These are phyloP conservation scores for Phortica variegata DNA, from an alignment of 1,140 invertebrate species.

Conservation along the genomic window DNA sequence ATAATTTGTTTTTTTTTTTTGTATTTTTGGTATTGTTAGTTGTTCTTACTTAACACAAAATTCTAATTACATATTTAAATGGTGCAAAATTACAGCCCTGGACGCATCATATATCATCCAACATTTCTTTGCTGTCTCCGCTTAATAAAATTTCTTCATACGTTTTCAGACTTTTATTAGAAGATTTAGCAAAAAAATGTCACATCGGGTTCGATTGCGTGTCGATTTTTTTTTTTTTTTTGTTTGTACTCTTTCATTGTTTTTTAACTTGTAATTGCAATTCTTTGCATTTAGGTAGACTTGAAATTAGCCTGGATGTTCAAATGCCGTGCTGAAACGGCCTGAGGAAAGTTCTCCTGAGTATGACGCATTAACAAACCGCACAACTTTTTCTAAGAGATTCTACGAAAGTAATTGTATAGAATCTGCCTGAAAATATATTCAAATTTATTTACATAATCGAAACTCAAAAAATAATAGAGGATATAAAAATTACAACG, in stretches of 20 bases:
- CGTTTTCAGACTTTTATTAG: conserved; percentile 38
- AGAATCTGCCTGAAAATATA: too few species aligned
- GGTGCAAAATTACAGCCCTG: conserved; percentile 57
- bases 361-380: too few species aligned
- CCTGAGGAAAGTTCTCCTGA: too few species aligned
- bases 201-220: conserved; percentile 53
- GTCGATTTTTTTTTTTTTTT: conserved; percentile 49
- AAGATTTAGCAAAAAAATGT: conserved; percentile 55
- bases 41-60: conserved; percentile 54
- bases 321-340: too few species aligned
- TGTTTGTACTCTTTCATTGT: conserved; percentile 8
- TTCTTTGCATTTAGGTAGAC: conserved; percentile 33
- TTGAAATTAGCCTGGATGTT: too few species aligned
- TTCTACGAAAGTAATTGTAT: too few species aligned
- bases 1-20: conserved; percentile 24
- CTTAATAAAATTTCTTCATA: conserved; percentile 37
- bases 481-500: too few species aligned
- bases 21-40: conserved; percentile 29
- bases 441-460: too few species aligned
- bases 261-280: conserved; percentile 25
- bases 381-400: too few species aligned
- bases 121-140: conserved; percentile 53
- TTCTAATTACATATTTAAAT: conserved; percentile 56
- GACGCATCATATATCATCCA: conserved; percentile 41
- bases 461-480: too few species aligned